These are phyloP conservation scores for Lates japonicus DNA, from an alignment of 2,797 vertebrate species.

Conservation along the genomic window DNA sequence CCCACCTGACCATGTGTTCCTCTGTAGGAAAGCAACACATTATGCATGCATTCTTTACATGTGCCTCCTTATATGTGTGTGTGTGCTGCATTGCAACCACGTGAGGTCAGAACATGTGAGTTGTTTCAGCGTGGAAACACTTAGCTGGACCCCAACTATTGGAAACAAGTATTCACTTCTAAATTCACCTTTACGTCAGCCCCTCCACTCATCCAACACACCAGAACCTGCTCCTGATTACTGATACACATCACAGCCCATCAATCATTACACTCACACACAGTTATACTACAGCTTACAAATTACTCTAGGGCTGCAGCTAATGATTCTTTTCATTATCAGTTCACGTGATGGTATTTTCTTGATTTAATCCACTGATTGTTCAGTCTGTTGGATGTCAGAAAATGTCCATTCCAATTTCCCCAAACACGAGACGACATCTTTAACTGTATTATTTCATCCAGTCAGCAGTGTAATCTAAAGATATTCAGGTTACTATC, in stretches of 20 bases:
- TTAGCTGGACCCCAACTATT: constrained; percentile 6
- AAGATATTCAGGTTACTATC: no score
- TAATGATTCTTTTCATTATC: neutral
- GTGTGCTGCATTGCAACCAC: constrained; percentile 3
- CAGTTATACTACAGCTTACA: no score
- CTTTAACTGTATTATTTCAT: no score
- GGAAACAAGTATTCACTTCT: constrained; percentile 1
- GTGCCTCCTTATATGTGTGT: constrained; percentile 14
- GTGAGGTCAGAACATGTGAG: constrained; percentile 47
- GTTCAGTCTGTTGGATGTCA: no score
- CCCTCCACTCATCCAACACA: no score
- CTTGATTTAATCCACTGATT: no score
- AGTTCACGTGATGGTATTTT: no score
- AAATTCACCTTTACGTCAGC: neutral
- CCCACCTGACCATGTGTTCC: constrained; percentile 56
- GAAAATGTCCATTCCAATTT: no score
- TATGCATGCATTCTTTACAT: constrained; percentile 65
- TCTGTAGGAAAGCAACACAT: constrained; percentile 34
- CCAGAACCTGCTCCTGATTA: neutral
- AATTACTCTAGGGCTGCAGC: neutral
- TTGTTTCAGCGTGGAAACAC: constrained; percentile 31
- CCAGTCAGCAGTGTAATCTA: no score
- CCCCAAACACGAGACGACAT: no score
- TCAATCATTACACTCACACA: no score
- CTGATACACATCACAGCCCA: no score